phyloP scores from a whole-genome alignment of 2,797 vertebrate genomes.

The Rhinichthys osculus region DNA sequence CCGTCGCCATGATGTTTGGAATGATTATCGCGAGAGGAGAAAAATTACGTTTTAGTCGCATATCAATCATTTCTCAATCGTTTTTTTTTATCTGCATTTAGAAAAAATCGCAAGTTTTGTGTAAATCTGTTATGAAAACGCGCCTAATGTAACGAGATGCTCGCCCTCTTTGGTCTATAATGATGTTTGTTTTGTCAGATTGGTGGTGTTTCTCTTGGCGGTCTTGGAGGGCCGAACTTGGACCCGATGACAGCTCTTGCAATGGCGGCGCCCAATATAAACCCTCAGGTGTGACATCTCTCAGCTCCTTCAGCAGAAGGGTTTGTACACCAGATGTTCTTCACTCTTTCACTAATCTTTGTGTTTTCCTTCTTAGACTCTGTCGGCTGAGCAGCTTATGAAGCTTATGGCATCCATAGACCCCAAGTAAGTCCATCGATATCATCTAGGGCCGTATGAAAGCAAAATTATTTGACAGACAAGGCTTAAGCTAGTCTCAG shows the following conservation, averaged over 20 bases:
- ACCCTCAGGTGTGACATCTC: constrained; percentile 85
- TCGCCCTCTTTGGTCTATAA: not conserved
- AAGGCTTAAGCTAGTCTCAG: too few relatives aligned
- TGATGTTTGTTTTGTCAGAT: constrained; percentile 72
- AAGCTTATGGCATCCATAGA: constrained; percentile 99
- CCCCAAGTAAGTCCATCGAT: constrained; percentile 88
- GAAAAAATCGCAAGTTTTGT: too few relatives aligned
- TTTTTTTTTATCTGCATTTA: too few relatives aligned
- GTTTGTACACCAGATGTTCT: too few relatives aligned
- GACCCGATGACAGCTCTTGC: constrained; percentile 96
- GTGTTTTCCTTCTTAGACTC: constrained; percentile 76
- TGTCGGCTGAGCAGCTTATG: constrained; percentile 94
- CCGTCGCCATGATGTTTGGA: too few relatives aligned
- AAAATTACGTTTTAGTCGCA: too few relatives aligned
- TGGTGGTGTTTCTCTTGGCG: constrained; percentile 90
- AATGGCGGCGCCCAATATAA: constrained; percentile 91
- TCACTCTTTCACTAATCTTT: not conserved
- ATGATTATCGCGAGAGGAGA: too few relatives aligned
- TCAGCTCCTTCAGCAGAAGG: not conserved
- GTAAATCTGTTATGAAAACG: too few relatives aligned
- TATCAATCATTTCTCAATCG: too few relatives aligned
- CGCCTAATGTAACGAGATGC: not conserved
- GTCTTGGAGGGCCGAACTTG: constrained; percentile 90
- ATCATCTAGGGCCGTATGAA: not conserved
- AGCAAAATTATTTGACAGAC: not conserved